Evolutionary conservation across 2,888 invertebrate genomes (phyloP), one percentile per base, ranked within the genome.

Genomic region (Cephus sareptanus): DNA sequence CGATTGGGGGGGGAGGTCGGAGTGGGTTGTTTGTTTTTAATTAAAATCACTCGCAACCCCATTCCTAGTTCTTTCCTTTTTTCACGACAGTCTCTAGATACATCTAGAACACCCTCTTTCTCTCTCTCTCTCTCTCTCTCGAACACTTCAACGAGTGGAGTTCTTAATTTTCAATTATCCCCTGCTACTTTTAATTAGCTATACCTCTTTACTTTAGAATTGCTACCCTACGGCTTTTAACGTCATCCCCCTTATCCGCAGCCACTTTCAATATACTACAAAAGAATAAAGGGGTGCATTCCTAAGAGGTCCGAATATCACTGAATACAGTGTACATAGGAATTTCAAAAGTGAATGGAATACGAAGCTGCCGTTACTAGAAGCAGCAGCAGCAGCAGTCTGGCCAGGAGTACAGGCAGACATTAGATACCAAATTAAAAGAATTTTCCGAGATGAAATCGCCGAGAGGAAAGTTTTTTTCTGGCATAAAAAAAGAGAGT

Each of bases 101-200:
- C 81, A 80, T 78, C 78, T 75, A 69, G 79, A 56, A 79, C 81
- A 83, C 80, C 81, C 82, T 85, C 85, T 83, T 79, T 31, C 34
- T 23, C 56, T 75, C 31, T 75, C 77, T 80, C 83, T 81, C 82
- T 83, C 76, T 75, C 77, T 80, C 83, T 81, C 82, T 83, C 12
- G 81, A 80, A 77, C 84, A 83, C 84, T 86, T 86, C 84, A 85
- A 85, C 83, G 81, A 83, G 85, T 83, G 82, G 82, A 85, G 86
- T 87, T 87, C 88, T 89, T 89, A 89, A 90, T 88, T 89, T 88
- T 89, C 90, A 89, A 90, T 90, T 90, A 89, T 88, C 85, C 85
- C 82, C 15, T 31, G 71, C 81, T 81, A 86, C 84, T 88, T 90
- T 90, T 89, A 89, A 90, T 90, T 88, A 87, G 85, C 84, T 79